Conservation (phyloP, 2,797 vertebrate genomes). For the Percopsis omiscomaycus region DNA sequence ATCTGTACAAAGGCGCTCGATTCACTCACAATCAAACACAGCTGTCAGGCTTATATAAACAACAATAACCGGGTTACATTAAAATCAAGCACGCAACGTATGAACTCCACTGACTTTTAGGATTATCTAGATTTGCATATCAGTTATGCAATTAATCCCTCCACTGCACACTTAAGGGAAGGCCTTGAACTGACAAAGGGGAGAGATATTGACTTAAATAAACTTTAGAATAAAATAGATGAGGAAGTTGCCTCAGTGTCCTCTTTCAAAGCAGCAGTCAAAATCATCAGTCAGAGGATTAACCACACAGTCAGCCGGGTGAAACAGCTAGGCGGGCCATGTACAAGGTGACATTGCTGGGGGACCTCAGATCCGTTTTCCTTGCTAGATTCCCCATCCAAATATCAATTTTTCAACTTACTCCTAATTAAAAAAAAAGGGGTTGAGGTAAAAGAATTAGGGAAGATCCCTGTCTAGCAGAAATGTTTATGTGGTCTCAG, state of each 20-base stretch:
- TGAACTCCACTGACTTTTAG: conserved; percentile 46
- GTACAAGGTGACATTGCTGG: no score
- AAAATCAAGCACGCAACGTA: conserved; percentile 50
- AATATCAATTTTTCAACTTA: no score
- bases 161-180: conserved; percentile 5
- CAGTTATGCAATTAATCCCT: conserved; percentile 49
- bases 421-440: no score
- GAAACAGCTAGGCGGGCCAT: no score
- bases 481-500: neutral
- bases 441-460: neutral
- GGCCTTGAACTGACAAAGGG: conserved; percentile 9
- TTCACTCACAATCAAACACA: conserved; percentile 28
- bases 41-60: conserved; percentile 53
- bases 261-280: neutral
- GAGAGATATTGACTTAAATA: conserved; percentile 9
- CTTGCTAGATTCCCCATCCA: no score
- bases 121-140: conserved; percentile 57
- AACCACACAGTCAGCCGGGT: neutral
- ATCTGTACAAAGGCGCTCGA: conserved; percentile 43
- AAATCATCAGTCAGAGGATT: conserved; percentile 5
- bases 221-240: conserved; percentile 35
- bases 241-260: neutral
- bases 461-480: conserved; percentile 1
- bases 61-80: conserved; percentile 59
- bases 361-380: no score